Base-by-base conservation (phyloP, 2,113 vertebrate genomes). In the Bubo scandiacus region DNA sequence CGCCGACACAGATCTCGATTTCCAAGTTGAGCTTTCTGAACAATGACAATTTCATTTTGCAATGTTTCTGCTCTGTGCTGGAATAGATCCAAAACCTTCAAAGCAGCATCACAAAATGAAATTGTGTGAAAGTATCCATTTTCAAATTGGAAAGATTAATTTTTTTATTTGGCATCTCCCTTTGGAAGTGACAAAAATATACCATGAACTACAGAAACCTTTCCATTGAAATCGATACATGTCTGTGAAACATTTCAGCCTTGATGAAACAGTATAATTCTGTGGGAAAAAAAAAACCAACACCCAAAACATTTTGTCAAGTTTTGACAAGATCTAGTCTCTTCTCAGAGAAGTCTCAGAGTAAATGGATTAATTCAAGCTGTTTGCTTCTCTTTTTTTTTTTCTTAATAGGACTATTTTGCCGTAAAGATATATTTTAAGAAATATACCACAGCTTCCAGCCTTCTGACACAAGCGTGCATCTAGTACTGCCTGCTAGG, bases 291-390 rank as follows among this genome's bases (percentile, higher is more conserved):
- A 11, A n/a, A 34, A 73, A 34, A 0, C 4, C 51, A 65, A 4
- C 17, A 67, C 15, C 30, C 42, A 75, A 80, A 95, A 55, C n/a
- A 83, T 90, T 95, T 87, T 87, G 38, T 89, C 57, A 81, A 47
- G 71, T 86, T 88, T 86, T 95, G 85, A 88, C 55, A 91, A 86
- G n/a, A 49, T 90, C 11, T 81, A 70, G 20, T 83, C 20, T 92
- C 42, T 88, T 88, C 88, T 86, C 47, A 51, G 77, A 86, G 38
- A 66, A 62, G 6, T 93, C 36, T 88, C 13, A 30, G n/a, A 79
- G 43, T 65, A 73, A 96, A 49, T 42, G 36, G 45, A 62, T 86
- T 78, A 75, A 83, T 86, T 90, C 49, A 88, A 83, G 38, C 32
- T 80, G 27, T 73, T 91, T 82, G 27, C 18, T 22, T 87, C 4